A percentile compares a stretch with the other conserved stretches of the same genome.
Evolutionary conservation across 2,888 invertebrate genomes (phyloP).

Genomic region (Netelia virgata): DNA sequence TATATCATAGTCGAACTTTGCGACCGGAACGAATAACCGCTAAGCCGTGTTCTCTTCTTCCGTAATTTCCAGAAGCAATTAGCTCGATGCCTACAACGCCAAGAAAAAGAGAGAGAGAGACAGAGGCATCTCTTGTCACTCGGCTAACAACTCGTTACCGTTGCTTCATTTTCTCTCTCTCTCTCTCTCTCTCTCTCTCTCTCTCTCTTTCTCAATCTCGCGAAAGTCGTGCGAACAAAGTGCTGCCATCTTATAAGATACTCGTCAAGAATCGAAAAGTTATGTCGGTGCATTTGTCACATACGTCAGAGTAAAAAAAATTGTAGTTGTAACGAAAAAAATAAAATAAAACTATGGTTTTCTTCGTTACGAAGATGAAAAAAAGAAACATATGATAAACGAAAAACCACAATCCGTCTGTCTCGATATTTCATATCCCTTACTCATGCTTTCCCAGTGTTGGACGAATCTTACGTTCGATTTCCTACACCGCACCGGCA

Average conservation of each 20-base stretch:
- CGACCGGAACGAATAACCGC: slow-evolving; percentile 62
- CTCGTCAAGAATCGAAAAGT: slow-evolving; percentile 48
- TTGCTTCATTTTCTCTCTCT: slow-evolving; percentile 72
- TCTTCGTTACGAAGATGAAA: not conserved
- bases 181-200: slow-evolving; percentile 81
- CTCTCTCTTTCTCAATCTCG: slow-evolving; percentile 66
- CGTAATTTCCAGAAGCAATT: slow-evolving; percentile 66
- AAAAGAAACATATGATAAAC: not conserved
- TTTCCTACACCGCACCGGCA: not conserved
- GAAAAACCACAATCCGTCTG: not conserved
- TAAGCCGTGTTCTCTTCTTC: slow-evolving; percentile 50
- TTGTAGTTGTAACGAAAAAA: slow-evolving; percentile 1
- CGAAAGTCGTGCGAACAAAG: slow-evolving; percentile 45
- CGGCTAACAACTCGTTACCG: slow-evolving; percentile 62
- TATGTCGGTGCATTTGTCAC: slow-evolving; percentile 42
- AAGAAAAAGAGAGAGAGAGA: slow-evolving; percentile 8
- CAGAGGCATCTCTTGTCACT: slow-evolving; percentile 54
- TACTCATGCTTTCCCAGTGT: not conserved
- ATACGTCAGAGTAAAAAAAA: slow-evolving; percentile 11
- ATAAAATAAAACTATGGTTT: not conserved
- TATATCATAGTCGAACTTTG: slow-evolving; percentile 31
- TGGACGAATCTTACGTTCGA: not conserved
- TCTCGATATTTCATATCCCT: not conserved
- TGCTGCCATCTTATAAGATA: slow-evolving; percentile 64
- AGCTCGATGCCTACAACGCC: slow-evolving; percentile 43